These are phyloP conservation scores for Ceuthmochares aereus DNA, from an alignment of 2,113 vertebrate genomes.

Conservation along the genomic window DNA sequence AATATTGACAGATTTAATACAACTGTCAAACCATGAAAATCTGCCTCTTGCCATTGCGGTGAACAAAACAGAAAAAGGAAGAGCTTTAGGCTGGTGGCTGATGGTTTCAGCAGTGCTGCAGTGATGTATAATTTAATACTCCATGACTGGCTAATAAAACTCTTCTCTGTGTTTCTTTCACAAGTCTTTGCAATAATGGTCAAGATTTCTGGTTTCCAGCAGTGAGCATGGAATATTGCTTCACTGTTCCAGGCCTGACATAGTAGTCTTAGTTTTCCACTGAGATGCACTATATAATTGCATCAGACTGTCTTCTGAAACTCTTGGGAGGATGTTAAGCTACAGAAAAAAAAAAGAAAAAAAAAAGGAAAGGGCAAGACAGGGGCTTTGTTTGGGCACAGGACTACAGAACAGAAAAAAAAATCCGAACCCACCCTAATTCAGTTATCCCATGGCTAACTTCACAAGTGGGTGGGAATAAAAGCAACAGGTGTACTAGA, in stretches of 20 bases:
- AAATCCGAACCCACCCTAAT: background rate
- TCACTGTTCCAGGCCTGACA: background rate
- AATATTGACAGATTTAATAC: conserved; percentile 7
- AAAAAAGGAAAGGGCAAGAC: background rate
- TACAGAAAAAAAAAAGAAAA: background rate
- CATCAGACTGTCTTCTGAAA: background rate
- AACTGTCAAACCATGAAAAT: conserved; percentile 8
- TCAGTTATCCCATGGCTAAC: background rate
- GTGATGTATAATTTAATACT: conserved; percentile 37
- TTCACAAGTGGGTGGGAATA: background rate
- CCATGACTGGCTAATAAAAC: conserved; percentile 25
- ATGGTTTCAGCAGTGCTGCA: background rate
- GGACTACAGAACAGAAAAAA: background rate
- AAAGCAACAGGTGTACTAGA: background rate
- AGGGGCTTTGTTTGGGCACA: background rate
- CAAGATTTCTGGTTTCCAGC: conserved; percentile 29
- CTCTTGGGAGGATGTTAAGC: background rate
- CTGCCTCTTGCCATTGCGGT: background rate
- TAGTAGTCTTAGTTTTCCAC: background rate
- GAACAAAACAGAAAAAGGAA: conserved; percentile 13
- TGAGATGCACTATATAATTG: background rate
- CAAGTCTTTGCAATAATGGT: conserved; percentile 14
- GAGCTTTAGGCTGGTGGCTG: background rate
- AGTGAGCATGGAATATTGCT: background rate
- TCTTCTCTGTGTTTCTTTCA: background rate